phyloP scores from a whole-genome alignment of 2,888 invertebrate genomes.

The Parascotia fuliginaria region DNA sequence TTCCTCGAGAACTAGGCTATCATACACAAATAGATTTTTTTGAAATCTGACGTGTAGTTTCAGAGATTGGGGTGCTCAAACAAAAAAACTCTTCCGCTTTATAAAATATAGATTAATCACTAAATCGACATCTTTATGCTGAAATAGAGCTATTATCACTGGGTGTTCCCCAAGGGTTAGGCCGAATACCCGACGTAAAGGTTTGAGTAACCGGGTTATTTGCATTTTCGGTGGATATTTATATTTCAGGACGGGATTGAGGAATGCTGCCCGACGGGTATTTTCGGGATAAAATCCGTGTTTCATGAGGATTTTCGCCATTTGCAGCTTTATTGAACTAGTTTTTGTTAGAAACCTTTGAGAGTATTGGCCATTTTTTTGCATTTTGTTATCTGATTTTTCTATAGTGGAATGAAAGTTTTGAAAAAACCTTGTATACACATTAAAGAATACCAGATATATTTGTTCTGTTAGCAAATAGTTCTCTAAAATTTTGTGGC shows the following conservation, averaged over 20 bases:
- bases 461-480: too few relatives aligned
- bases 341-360: not conserved
- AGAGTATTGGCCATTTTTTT: not conserved
- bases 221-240: constrained; percentile 17
- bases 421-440: too few relatives aligned
- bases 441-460: too few relatives aligned
- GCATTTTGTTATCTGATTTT: not conserved
- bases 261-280: constrained; percentile 4
- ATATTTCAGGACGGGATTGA: constrained; percentile 1
- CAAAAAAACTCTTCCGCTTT: too few relatives aligned
- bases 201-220: constrained; percentile 25
- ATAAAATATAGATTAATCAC: constrained; percentile 28
- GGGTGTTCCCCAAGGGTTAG: constrained; percentile 14
- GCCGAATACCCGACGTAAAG: constrained; percentile 19
- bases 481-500: too few relatives aligned
- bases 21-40: too few relatives aligned
- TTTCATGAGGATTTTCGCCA: not conserved
- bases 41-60: too few relatives aligned
- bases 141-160: constrained; percentile 23
- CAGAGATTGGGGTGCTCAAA: too few relatives aligned
- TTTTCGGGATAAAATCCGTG: constrained; percentile 1
- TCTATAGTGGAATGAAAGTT: too few relatives aligned
- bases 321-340: constrained; percentile 1
- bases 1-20: too few relatives aligned
- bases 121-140: constrained; percentile 17